These are phyloP conservation scores for Rhinolophus sinicus DNA, from an alignment of 2,113 vertebrate species.

Conservation along the genomic window DNA sequence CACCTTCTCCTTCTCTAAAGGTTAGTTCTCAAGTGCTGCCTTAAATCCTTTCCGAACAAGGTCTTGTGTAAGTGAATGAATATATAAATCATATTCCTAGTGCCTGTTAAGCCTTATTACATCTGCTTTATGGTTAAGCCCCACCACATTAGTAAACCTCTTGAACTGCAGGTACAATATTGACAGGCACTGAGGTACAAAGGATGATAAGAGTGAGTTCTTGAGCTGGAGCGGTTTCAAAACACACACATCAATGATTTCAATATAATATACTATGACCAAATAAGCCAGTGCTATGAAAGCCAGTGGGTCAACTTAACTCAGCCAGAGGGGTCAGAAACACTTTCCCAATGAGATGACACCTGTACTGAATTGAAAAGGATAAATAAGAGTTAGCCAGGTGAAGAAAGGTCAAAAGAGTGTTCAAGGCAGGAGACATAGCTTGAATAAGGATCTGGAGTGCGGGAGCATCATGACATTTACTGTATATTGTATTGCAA, in stretches of 20 bases:
- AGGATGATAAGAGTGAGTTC: neutral
- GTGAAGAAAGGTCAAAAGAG: slow-evolving; percentile 30
- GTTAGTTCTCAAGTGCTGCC: slow-evolving; percentile 8
- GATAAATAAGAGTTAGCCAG: neutral
- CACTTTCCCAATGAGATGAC: neutral
- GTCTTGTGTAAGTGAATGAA: slow-evolving; percentile 37
- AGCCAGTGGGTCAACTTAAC: neutral
- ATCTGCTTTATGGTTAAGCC: slow-evolving; percentile 6
- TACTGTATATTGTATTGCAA: neutral
- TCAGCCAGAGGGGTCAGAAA: neutral
- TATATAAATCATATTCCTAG: neutral
- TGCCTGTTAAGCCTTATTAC: neutral
- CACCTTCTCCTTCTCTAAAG: slow-evolving; percentile 1
- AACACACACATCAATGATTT: slow-evolving; percentile 15
- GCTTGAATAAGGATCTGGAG: neutral
- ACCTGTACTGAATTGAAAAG: slow-evolving; percentile 7
- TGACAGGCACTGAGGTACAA: neutral
- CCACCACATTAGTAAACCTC: neutral
- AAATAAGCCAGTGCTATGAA: neutral
- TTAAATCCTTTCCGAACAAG: slow-evolving; percentile 29
- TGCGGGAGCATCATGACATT: neutral
- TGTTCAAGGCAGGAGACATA: neutral
- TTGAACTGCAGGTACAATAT: neutral
- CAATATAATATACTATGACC: neutral
- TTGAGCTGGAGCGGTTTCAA: slow-evolving; percentile 34